Percentiles rank a stretch among this genome's conserved stretches.
These are phyloP conservation scores for Synanceia verrucosa DNA, from an alignment of 2,797 vertebrate species.

Conservation along the genomic window DNA sequence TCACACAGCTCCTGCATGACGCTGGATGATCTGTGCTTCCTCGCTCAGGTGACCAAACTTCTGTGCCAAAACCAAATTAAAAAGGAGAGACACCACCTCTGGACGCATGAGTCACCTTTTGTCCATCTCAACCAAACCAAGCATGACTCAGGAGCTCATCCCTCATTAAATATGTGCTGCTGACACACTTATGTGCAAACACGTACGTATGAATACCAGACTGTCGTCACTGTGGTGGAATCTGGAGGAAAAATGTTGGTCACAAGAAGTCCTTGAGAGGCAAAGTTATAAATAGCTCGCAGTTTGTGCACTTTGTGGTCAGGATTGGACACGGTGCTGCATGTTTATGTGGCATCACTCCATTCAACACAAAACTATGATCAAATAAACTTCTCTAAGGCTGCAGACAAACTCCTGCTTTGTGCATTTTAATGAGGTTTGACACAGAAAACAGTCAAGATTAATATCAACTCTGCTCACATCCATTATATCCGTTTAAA, in stretches of 20 bases:
- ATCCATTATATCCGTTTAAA: background rate
- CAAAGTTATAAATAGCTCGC: background rate
- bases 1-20: background rate
- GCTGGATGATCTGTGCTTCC: too few species aligned
- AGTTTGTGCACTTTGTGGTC: constrained; percentile 15
- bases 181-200: background rate
- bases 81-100: constrained; percentile 1
- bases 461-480: background rate
- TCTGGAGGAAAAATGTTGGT: background rate
- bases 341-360: background rate
- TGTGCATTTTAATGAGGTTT: background rate
- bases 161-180: constrained; percentile 3
- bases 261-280: background rate
- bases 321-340: background rate
- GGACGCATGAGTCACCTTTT: constrained; percentile 37
- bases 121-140: constrained; percentile 14
- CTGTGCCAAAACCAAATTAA: background rate
- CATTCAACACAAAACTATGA: too few species aligned
- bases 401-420: too few species aligned
- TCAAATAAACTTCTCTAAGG: too few species aligned
- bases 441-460: background rate
- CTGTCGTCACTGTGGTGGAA: background rate
- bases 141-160: constrained; percentile 10
- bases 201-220: background rate
- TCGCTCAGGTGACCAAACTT: too few species aligned